Evolutionary conservation across 1,140 invertebrate genomes (phyloP), one percentile per base, ranked within the genome.

Genomic region (Drosophila watanabei): DNA sequence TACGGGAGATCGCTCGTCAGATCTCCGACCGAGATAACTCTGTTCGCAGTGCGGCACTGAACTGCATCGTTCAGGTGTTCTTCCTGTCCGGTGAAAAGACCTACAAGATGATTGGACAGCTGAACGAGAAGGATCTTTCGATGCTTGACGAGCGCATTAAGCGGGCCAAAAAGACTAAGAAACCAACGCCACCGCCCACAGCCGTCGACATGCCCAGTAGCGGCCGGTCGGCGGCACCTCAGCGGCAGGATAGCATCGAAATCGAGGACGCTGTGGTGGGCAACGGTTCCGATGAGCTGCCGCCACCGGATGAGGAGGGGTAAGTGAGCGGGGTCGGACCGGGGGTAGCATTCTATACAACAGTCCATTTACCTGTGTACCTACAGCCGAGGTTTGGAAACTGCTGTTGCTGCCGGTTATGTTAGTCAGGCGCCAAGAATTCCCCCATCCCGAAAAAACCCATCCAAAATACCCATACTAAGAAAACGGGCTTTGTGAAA

Each of bases 61-160:
- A 99, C 94, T 98, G 97, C 82, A 96, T 99, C 49, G 97, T 99
- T 16, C 96, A 97, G 82, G 98, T 97, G 0, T 99, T 98, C 93
- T 97, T 97, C 92, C 94, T 98, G 28, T 96, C 98, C 72, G 98
- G 98, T 0, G 98, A 99, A 88, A 96, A 96, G 93, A 95, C 99
- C 2, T 98, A 96, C 92, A 98, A 98, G 94, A 95, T 97, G 89
- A 96, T 99, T 83, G 98, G 98, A 78, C 96, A 97, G 94, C 96
- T 98, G 73, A 94, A 94, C 24, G 98, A 99, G 82, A 99, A 99
- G 94, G 98, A 99, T 92, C 95, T 97, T 82, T 97, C 97, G 4
- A 94, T 99, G 66, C 94, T 99, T 30, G 98, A 99, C 90, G 98
- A 99, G 93, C 95, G 99, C 48, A 99, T 99, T 52, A 99, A 99